Evolutionary conservation across 1,140 invertebrate genomes (phyloP), one percentile per base, ranked within the genome.

Genomic region (Drosophila pachea): DNA sequence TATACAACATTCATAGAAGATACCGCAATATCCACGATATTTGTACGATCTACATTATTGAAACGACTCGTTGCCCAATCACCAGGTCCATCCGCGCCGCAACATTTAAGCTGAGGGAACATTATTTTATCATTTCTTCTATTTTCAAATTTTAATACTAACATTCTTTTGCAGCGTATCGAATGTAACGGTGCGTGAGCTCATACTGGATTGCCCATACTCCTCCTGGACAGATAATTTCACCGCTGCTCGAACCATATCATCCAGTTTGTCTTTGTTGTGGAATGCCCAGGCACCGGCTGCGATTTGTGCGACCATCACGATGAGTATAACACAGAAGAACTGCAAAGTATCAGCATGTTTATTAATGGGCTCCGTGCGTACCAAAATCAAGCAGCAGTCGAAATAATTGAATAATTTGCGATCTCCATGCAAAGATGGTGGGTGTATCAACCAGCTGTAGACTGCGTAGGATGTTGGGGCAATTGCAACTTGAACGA

Each of bases 251-350:
- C 91, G 90, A 42, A 95, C 91, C 58, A 94, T 90, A 43, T 92
- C 90, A 86, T 94, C 91, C 36, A 95, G 90, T 72, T 92, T 91
- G 59, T 94, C 92, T 68, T 90, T 90, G 78, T 95, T 93, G 55
- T 92, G 91, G 86, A 93, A 94, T 16, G 93, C 92, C 94, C 94
- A 95, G 61, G 93, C 91, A 40, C 92, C 94, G 52, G 93, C 93
- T 2, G 94, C 93, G 38, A 95, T 91, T 91, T 95, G 94, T 14
- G 93, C 94, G n/a, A 95, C 94, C 77, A 95, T 91, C 45, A 95
- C 92, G n/a, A 95, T 91, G 42, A 96, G 88, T 45, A 95, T 90
- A 43, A 94, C 91, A 70, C 93, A 93, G 86, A 95, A 94, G 89
- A 94, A 95, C 91, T 94, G 89, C 38, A 91, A 91, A 86, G 76